Evolutionary conservation across 2,113 vertebrate species (phyloP), one percentile per base, ranked within the genome.

Genomic region (Pachyramphus minor): DNA sequence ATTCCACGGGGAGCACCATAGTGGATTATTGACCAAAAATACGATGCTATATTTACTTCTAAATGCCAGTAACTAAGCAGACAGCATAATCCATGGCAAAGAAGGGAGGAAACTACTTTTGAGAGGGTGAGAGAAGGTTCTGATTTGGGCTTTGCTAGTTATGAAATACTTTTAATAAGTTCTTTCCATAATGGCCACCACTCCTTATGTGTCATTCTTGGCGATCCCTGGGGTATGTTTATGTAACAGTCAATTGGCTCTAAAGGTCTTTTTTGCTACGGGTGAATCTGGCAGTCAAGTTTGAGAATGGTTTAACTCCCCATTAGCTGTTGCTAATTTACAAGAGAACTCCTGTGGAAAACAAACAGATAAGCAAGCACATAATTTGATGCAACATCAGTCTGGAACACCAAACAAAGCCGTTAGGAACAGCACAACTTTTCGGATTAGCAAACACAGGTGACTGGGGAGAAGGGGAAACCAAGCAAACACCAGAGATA

Each of bases 321-420:
- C 96, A 97, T 92, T 98, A 97, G 94, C 76, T 63, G 49, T 56
- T 96, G 59, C 10, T 96, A 98, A 98, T 97, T 97, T 96, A 96
- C 93, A 90, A 93, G 87, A 89, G 60, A 97, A 93, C 58, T 92
- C 92, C 89, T 83, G 41, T 80, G 89, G 93, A 92, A 96, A 93
- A 64, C 45, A 94, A 94, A 92, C 73, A 78, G 84, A 79, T 50
- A 95, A 93, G 30, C 50, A 90, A 87, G 74, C 73, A 83, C 55
- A 49, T 68, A 94, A 97, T 97, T 97, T 97, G 95, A 97, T 97
- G 90, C 83, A 97, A 88, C 73, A 91, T 85, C 87, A 90, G 81
- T 73, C 81, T 96, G 80, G 58, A 96, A 93, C 87, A 95, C 78
- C 89, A 79, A 91, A 92, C 90, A 96, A 96, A 89, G 77, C 63